A percentile compares a stretch with the other conserved stretches of the same genome.
These are phyloP conservation scores for Pipa parva DNA, from an alignment of 2,113 vertebrate genomes.

Conservation along the genomic window DNA sequence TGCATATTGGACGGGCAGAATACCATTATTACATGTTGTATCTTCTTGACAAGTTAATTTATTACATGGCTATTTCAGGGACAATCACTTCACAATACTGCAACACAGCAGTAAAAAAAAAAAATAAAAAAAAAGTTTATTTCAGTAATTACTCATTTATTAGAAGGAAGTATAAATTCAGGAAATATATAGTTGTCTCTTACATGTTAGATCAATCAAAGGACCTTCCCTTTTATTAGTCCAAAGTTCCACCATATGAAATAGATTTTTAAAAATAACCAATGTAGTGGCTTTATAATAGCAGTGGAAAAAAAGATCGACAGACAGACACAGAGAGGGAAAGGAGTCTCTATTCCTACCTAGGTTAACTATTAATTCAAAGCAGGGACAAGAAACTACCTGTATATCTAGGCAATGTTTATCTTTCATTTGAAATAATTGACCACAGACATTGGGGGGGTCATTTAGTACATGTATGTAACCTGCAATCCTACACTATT, in stretches of 20 bases:
- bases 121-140: constrained; percentile 28
- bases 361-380: no score
- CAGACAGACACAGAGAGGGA: no score
- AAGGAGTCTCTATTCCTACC: no score
- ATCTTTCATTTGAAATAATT: no score
- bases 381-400: no score
- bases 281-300: no score
- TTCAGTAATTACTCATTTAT: constrained; percentile 35
- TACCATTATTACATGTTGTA: constrained; percentile 34
- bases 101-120: constrained; percentile 18
- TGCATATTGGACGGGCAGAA: constrained; percentile 34
- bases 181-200: neutral
- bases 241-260: neutral
- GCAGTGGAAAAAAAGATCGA: no score
- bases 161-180: constrained; percentile 14
- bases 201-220: neutral
- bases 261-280: neutral
- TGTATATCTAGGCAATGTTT: no score
- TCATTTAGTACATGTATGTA: no score
- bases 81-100: constrained; percentile 27
- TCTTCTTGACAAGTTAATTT: constrained; percentile 32
- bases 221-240: neutral
- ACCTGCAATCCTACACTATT: no score
- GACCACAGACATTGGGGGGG: no score
- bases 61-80: constrained; percentile 22